phyloP scores from a whole-genome alignment of 2,888 invertebrate genomes.

The Cryptosula pallasiana region DNA sequence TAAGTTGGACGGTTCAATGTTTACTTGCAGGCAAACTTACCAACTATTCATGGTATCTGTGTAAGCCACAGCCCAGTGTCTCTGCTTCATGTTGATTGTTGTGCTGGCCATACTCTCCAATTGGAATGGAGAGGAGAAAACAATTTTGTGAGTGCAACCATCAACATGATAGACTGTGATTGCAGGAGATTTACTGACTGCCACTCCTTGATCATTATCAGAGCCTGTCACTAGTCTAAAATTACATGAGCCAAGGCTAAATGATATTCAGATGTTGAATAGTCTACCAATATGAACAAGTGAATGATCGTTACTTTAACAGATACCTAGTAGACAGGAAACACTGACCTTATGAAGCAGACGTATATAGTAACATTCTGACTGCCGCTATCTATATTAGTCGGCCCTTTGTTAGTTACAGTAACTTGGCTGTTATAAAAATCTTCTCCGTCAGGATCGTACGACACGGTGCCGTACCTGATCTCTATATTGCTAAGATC shows the following conservation, averaged over 20 bases:
- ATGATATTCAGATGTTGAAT: too few species aligned
- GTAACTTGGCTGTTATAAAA: not conserved
- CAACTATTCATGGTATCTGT: conserved; percentile 15
- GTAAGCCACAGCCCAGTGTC: conserved; percentile 9
- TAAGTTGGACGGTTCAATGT: too few species aligned
- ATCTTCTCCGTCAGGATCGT: not conserved
- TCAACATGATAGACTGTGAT: not conserved
- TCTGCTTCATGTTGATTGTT: not conserved
- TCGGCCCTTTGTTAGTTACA: not conserved
- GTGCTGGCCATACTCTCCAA: not conserved
- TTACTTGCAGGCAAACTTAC: not conserved
- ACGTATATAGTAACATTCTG: not conserved
- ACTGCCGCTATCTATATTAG: not conserved
- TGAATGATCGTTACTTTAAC: too few species aligned
- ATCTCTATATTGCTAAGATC: not conserved
- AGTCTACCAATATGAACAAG: too few species aligned
- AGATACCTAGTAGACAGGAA: too few species aligned
- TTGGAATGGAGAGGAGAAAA: not conserved
- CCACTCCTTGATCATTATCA: not conserved
- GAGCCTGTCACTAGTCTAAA: not conserved
- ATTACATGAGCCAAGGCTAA: too few species aligned
- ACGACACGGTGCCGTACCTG: not conserved
- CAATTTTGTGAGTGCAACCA: not conserved
- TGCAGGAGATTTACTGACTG: not conserved
- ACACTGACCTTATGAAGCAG: conserved; percentile 8